Evolutionary conservation across 2,797 vertebrate species (phyloP).

Genomic region (Melanotaenia boesemani): DNA sequence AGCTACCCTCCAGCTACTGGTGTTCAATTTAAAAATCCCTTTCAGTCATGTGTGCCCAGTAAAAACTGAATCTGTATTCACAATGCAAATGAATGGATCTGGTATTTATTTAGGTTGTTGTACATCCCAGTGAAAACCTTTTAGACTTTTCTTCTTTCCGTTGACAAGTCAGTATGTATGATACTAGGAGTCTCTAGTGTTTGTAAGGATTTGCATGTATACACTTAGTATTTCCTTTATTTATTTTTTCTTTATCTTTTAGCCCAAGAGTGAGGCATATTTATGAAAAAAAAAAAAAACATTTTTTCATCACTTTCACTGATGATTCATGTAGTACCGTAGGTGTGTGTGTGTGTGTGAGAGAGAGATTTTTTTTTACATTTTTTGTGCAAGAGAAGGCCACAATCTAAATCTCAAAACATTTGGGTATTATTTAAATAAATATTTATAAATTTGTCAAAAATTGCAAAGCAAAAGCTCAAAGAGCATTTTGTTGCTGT

Average conservation of each 20-base stretch:
- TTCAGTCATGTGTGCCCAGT: slow-evolving; percentile 38
- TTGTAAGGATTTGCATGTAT: slow-evolving; percentile 81
- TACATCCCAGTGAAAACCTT: slow-evolving; percentile 70
- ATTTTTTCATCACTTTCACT: slow-evolving; percentile 73
- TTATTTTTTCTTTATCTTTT: slow-evolving; percentile 71
- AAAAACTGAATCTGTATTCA: slow-evolving; percentile 71
- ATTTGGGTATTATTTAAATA: slow-evolving; percentile 39
- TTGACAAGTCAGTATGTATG: slow-evolving; percentile 82
- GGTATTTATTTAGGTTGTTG: slow-evolving; percentile 59
- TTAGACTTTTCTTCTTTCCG: slow-evolving; percentile 67
- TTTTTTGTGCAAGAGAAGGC: slow-evolving; percentile 68
- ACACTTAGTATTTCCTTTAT: slow-evolving; percentile 41
- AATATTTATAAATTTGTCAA: slow-evolving; percentile 48
- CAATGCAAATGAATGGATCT: slow-evolving; percentile 72
- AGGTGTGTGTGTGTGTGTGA: slow-evolving; percentile 49
- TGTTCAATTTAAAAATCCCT: slow-evolving; percentile 19
- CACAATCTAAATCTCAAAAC: slow-evolving; percentile 41
- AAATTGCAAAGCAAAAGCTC: slow-evolving; percentile 41
- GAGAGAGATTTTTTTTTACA: too few relatives aligned
- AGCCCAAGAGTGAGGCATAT: slow-evolving; percentile 57
- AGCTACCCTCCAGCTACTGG: slow-evolving; percentile 22
- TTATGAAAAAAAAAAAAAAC: slow-evolving; percentile 59
- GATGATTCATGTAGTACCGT: slow-evolving; percentile 74
- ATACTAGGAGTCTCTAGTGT: slow-evolving; percentile 70
- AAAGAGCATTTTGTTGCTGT: slow-evolving; percentile 34